These are phyloP conservation scores for Ceyx erithaca DNA, from an alignment of 2,797 vertebrate species.

Conservation along the genomic window DNA sequence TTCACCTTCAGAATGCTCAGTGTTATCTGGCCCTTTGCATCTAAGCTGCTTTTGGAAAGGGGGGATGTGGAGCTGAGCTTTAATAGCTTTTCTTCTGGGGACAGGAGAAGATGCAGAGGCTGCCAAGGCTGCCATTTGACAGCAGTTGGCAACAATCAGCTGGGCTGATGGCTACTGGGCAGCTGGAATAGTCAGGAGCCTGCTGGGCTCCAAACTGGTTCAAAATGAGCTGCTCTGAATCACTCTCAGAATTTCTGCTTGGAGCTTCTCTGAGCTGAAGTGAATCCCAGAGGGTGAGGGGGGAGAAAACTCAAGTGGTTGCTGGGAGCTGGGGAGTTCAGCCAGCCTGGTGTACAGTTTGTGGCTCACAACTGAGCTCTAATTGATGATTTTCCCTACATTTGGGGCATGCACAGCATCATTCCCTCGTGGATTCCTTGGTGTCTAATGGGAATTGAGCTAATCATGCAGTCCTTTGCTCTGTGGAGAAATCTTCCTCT, in stretches of 20 bases:
- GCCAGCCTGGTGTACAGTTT: neutral
- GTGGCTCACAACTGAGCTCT: neutral
- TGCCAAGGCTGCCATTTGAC: neutral
- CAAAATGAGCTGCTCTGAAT: neutral
- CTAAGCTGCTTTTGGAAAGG: neutral
- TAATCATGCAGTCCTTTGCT: neutral
- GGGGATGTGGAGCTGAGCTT: neutral
- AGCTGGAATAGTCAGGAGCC: neutral
- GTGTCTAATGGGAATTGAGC: conserved; percentile 1
- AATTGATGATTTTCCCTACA: neutral
- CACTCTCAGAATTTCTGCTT: neutral
- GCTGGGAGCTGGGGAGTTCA: neutral
- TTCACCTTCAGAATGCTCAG: neutral
- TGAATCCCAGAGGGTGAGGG: neutral
- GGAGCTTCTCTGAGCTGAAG: neutral
- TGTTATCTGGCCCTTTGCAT: neutral
- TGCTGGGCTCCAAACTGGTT: conserved; percentile 26
- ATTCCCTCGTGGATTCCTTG: neutral
- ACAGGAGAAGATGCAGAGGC: neutral
- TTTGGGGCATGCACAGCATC: neutral
- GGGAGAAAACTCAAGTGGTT: neutral
- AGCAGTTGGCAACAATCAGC: neutral
- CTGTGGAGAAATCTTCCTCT: neutral
- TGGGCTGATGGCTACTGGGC: conserved; percentile 2
- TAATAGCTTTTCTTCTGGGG: neutral